A percentile compares a stretch with the other conserved stretches of the same genome.
These are phyloP conservation scores for Crenichthys baileyi DNA, from an alignment of 2,797 vertebrate species.

Conservation along the genomic window DNA sequence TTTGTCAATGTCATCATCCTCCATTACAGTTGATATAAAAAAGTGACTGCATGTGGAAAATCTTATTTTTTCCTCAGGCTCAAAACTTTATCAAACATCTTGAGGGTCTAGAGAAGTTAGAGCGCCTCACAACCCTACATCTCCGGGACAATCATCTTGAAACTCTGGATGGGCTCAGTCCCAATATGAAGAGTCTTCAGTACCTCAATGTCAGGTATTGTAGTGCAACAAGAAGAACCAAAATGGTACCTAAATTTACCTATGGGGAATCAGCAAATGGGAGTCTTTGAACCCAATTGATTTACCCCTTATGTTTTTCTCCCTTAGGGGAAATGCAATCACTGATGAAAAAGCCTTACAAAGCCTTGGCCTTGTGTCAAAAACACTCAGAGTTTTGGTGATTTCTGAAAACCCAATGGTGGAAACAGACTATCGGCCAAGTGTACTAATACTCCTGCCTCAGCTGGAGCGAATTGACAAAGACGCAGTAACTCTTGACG, in stretches of 20 bases:
- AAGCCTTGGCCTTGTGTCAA: constrained; percentile 80
- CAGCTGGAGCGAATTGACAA: constrained; percentile 89
- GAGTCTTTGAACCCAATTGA: neutral
- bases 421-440: constrained; percentile 82
- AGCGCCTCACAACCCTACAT: constrained; percentile 85
- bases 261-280: neutral
- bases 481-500: constrained; percentile 79
- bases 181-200: constrained; percentile 86
- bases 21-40: neutral
- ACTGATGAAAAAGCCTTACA: constrained; percentile 70
- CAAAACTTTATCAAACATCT: constrained; percentile 86
- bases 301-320: constrained; percentile 5
- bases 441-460: constrained; percentile 79
- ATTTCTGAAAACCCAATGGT: constrained; percentile 86
- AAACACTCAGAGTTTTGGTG: constrained; percentile 83
- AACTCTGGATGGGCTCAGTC: constrained; percentile 85
- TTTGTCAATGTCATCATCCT: neutral
- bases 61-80: constrained; percentile 76
- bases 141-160: constrained; percentile 91
- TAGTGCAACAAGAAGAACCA: neutral
- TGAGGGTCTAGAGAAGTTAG: constrained; percentile 84
- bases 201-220: constrained; percentile 86
- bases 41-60: neutral
- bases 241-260: neutral
- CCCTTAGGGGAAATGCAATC: constrained; percentile 85